These are phyloP conservation scores for Cataglyphis cursor DNA, from an alignment of 2,888 invertebrate species.

Conservation along the genomic window DNA sequence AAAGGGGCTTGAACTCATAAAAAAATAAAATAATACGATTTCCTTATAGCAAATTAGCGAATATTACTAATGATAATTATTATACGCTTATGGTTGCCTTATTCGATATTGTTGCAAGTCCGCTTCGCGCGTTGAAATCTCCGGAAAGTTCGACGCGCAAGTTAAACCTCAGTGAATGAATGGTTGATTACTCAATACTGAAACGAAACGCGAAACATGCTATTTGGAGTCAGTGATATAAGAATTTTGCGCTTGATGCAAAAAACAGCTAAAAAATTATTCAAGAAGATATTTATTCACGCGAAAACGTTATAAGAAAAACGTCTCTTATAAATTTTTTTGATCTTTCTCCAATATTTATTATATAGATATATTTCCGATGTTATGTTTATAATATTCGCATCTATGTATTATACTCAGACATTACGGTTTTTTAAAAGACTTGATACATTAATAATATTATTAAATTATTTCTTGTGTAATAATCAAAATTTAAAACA, in stretches of 20 bases:
- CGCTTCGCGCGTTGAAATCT: constrained; percentile 71
- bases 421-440: neutral
- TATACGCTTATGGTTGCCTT: neutral
- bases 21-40: constrained; percentile 28
- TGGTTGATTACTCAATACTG: constrained; percentile 9
- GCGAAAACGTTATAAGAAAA: neutral
- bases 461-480: neutral
- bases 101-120: constrained; percentile 16
- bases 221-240: neutral
- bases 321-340: neutral
- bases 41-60: neutral
- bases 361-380: neutral
- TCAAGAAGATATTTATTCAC: constrained; percentile 2
- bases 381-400: neutral
- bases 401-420: neutral
- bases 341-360: neutral
- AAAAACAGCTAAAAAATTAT: neutral
- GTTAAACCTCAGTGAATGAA: constrained; percentile 9
- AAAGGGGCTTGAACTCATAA: neutral
- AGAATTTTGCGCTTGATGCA: neutral
- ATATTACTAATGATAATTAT: neutral
- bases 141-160: constrained; percentile 59
- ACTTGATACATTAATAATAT: neutral
- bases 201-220: neutral
- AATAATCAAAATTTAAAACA: neutral